A percentile compares a stretch with the other conserved stretches of the same genome.
Conservation (phyloP, 2,113 vertebrate genomes). For the Uria lomvia region DNA sequence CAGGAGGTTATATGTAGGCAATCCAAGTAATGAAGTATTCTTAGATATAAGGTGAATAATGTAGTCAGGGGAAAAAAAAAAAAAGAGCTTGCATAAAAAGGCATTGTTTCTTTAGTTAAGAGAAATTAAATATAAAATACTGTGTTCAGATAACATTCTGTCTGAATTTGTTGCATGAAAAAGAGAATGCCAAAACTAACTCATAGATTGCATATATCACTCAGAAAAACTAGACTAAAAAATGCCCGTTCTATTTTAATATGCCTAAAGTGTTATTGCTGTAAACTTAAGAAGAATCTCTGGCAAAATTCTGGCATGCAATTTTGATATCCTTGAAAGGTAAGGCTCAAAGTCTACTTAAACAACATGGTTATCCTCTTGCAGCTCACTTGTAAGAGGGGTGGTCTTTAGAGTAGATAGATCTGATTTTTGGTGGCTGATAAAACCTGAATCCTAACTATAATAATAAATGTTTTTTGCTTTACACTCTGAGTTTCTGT, state of each 20-base stretch:
- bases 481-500: not conserved
- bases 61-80: not conserved
- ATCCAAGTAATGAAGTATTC: constrained; percentile 54
- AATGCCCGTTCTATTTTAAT: not conserved
- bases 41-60: constrained; percentile 16
- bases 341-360: not conserved
- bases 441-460: not conserved
- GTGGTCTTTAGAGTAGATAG: not conserved
- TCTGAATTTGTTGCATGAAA: not conserved
- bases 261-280: not conserved
- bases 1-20: constrained; percentile 37
- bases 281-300: not conserved
- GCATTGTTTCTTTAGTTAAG: not conserved
- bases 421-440: not conserved
- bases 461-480: not conserved
- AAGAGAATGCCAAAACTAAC: not conserved
- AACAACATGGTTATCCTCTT: not conserved
- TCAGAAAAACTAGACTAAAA: not conserved
- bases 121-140: not conserved
- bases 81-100: not conserved
- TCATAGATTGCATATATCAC: not conserved
- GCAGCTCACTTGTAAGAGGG: not conserved
- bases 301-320: not conserved
- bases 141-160: not conserved
- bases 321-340: not conserved